Percentiles rank a stretch among this genome's conserved stretches.
These are phyloP conservation scores for Heliothis virescens DNA, from an alignment of 1,140 invertebrate species.

Conservation along the genomic window DNA sequence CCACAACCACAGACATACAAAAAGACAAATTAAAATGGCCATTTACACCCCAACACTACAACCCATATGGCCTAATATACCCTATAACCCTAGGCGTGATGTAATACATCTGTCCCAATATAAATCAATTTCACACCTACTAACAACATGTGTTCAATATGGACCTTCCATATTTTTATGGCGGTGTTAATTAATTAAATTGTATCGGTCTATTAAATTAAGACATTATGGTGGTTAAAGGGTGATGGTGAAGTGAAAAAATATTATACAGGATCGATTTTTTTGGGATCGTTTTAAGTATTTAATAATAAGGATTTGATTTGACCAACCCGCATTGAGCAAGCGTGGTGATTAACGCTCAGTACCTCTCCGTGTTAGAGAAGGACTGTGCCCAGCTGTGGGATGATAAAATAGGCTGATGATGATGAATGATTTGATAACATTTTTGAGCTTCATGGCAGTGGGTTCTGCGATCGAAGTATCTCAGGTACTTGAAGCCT, in stretches of 20 bases:
- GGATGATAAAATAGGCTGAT: no score
- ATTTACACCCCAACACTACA: conserved; percentile 29
- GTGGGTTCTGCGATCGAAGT: no score
- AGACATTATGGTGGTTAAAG: neutral
- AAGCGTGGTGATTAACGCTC: no score
- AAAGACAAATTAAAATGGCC: conserved; percentile 6
- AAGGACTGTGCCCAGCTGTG: no score
- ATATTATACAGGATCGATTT: neutral
- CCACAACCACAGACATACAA: neutral
- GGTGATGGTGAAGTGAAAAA: neutral
- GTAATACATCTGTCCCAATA: conserved; percentile 60
- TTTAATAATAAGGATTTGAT: no score
- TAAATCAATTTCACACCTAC: conserved; percentile 67
- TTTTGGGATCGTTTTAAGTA: no score
- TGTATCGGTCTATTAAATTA: conserved; percentile 25
- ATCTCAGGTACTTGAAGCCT: no score
- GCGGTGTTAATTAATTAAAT: conserved; percentile 23
- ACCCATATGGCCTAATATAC: conserved; percentile 4
- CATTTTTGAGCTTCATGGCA: no score
- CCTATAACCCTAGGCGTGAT: conserved; percentile 48
- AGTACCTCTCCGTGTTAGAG: no score
- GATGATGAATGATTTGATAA: no score
- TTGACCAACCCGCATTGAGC: no score
- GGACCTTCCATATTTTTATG: conserved; percentile 29
- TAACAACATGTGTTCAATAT: conserved; percentile 40